These are phyloP conservation scores for Cossypha heuglini DNA, from an alignment of 2,797 vertebrate genomes.

Conservation along the genomic window DNA sequence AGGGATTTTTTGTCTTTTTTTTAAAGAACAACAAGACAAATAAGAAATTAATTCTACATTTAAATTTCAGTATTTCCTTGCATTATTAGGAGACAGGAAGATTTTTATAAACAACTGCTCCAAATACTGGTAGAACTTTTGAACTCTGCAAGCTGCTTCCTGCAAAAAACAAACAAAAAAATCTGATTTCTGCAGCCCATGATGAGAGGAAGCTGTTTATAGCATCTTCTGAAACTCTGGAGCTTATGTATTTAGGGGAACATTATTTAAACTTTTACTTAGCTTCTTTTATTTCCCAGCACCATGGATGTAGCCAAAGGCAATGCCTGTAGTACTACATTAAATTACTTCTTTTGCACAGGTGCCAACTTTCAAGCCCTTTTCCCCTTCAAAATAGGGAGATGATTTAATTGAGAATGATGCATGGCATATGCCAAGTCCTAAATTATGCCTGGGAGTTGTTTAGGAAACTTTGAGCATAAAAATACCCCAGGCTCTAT, in stretches of 20 bases:
- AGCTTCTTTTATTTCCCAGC: neutral
- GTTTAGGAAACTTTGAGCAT: conserved; percentile 9
- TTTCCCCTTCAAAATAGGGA: neutral
- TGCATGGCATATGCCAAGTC: neutral
- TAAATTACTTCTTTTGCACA: neutral
- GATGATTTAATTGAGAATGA: neutral
- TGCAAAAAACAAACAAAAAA: neutral
- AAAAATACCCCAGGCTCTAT: neutral
- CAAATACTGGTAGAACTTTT: neutral
- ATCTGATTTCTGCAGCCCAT: neutral
- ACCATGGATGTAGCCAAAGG: neutral
- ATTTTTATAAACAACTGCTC: neutral
- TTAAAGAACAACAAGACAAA: neutral
- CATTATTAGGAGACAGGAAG: neutral
- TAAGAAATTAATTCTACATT: neutral
- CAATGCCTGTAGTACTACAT: rapidly evolving
- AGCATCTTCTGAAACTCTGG: neutral
- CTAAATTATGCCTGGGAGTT: conserved; percentile 24
- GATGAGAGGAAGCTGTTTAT: neutral
- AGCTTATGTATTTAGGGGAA: neutral
- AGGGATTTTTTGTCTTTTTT: neutral
- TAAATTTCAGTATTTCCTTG: neutral
- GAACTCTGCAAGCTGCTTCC: neutral
- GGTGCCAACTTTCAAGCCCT: neutral
- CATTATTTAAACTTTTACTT: neutral